phyloP scores from a whole-genome alignment of 2,113 vertebrate genomes.

The Bubo blakistoni region DNA sequence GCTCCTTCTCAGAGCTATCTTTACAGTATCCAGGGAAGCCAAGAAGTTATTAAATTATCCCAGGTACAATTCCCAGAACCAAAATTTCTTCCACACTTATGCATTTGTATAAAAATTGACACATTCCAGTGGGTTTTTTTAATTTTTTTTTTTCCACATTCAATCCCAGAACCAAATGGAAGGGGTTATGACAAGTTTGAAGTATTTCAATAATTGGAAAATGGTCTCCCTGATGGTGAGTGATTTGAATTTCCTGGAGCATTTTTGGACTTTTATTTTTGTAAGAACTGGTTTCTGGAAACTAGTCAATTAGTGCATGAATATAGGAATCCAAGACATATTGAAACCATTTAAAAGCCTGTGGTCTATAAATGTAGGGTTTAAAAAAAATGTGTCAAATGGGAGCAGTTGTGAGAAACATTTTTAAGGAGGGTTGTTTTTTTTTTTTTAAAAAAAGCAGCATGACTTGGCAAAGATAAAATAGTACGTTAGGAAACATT shows the following conservation, averaged over 20 bases:
- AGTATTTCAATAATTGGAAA: not conserved
- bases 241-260: not conserved
- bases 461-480: not conserved
- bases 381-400: slow-evolving; percentile 31
- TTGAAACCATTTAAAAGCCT: slow-evolving; percentile 25
- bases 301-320: not conserved
- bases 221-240: not conserved
- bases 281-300: slow-evolving; percentile 32
- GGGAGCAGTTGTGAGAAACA: not conserved
- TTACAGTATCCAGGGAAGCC: not conserved
- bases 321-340: not conserved
- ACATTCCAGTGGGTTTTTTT: not conserved
- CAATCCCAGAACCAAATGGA: not conserved
- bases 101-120: not conserved
- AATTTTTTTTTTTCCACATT: not conserved
- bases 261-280: slow-evolving; percentile 9
- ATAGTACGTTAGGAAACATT: rapidly evolving
- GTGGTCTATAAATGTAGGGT: not conserved
- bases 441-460: not conserved
- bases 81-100: not conserved
- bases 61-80: slow-evolving; percentile 1
- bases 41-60: not conserved
- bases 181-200: not conserved
- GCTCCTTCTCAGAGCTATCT: not conserved
- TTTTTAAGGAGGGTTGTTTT: not conserved